phyloP scores from a whole-genome alignment of 2,113 vertebrate species.

The Neoarius graeffei region DNA sequence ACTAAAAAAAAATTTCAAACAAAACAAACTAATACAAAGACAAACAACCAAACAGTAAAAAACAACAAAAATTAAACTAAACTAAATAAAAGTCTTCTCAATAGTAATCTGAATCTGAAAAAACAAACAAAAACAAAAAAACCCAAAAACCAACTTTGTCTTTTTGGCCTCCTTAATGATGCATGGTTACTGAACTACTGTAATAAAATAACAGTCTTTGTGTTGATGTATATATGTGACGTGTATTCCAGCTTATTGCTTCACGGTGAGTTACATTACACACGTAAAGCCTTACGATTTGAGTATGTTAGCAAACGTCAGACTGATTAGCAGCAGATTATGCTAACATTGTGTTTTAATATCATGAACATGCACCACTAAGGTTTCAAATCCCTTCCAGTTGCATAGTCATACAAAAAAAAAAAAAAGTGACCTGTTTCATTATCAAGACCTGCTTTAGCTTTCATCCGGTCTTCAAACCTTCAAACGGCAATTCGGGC shows the following conservation, averaged over 20 bases:
- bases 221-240: neutral
- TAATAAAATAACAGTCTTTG: neutral
- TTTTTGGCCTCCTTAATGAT: neutral
- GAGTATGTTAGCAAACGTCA: slow-evolving; percentile 2
- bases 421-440: slow-evolving; percentile 51
- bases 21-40: neutral
- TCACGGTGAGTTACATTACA: slow-evolving; percentile 10
- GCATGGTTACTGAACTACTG: neutral
- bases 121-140: neutral
- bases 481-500: too few relatives aligned
- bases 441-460: neutral
- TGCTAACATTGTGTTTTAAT: slow-evolving; percentile 11
- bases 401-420: slow-evolving; percentile 65
- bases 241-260: neutral
- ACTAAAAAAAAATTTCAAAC: neutral
- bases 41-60: neutral
- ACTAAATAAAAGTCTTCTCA: neutral
- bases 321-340: slow-evolving; percentile 10
- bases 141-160: neutral
- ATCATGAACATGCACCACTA: slow-evolving; percentile 38
- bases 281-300: neutral
- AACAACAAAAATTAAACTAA: neutral
- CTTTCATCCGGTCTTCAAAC: slow-evolving; percentile 41
- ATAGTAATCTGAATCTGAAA: neutral
- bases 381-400: slow-evolving; percentile 53